Evolutionary conservation across 30 jellyfish, hydroid and myxozoan genomes (phyloP).

Genomic region (Clytia hemisphaerica): DNA sequence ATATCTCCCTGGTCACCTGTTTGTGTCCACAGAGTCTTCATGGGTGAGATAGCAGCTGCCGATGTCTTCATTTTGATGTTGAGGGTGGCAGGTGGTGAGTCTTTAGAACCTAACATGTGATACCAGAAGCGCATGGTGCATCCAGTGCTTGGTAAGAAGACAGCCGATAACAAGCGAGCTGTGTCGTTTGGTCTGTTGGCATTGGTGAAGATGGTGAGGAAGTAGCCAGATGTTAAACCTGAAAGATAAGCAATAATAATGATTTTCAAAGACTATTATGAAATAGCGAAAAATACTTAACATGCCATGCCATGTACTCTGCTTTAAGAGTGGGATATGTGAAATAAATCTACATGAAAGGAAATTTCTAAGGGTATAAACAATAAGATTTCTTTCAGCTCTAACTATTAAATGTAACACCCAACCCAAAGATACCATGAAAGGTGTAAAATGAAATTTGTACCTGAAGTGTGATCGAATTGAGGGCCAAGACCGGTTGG

Average conservation of each 20-base stretch:
- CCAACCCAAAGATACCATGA: no score
- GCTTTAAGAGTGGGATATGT: no score
- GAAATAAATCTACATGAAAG: no score
- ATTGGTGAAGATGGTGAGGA: slow-evolving; percentile 60
- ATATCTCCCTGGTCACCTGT: slow-evolving; percentile 93
- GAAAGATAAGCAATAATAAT: no score
- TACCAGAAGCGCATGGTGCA: slow-evolving; percentile 86
- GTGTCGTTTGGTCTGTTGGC: slow-evolving; percentile 70
- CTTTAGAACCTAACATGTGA: slow-evolving; percentile 93
- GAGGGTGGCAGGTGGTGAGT: slow-evolving; percentile 68
- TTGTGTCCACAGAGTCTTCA: slow-evolving; percentile 63
- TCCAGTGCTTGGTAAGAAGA: slow-evolving; percentile 64
- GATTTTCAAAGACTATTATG: no score
- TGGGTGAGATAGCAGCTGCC: slow-evolving; percentile 58
- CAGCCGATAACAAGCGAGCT: slow-evolving; percentile 79
- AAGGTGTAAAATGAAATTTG: background rate
- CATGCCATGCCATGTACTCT: no score
- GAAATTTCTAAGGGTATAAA: no score
- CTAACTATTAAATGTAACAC: no score
- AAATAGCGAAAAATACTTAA: no score
- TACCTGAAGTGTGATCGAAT: slow-evolving; percentile 89
- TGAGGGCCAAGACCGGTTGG: slow-evolving; percentile 84
- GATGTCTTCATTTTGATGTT: slow-evolving; percentile 54
- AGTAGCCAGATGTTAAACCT: slow-evolving; percentile 44
- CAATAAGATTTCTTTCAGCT: no score